Evolutionary conservation across 2,113 vertebrate genomes (phyloP), one percentile per base, ranked within the genome.

Genomic region (Thunnus thynnus): DNA sequence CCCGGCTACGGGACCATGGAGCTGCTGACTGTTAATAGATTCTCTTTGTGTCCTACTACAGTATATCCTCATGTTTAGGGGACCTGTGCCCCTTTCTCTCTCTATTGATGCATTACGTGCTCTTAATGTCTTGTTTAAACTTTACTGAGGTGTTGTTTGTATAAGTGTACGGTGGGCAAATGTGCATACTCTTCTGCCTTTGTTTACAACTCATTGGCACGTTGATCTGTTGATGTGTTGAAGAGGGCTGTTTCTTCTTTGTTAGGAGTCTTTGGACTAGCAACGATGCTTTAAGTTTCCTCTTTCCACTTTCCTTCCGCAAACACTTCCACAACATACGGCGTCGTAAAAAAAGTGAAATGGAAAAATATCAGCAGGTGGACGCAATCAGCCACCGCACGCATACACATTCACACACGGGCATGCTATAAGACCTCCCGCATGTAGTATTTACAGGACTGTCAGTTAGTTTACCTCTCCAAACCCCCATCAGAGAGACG

Each of bases 1-100:
- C 89, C 76, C 56, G 3, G 67, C 86, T 84, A 58, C 30, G 71
- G 83, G 85, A 91, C 91, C 83, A 92, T 91, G 90, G 82, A 93
- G 82, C 84, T 93, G 90, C 84, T 84, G 92, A 93, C 93, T 93
- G 91, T 92, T 94, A 91, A 81, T 87, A 84, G 82, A 91, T 86
- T 79, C 68, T 91, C 65, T 86, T 84, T 86, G 78, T 92, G 82
- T 91, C 89, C 88, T 82, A 76, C 72, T 88, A 67, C 61, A 84
- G 58, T 92, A 80, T 85, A 83, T 86, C 81, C 82, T 87, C 86
- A 75, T 86, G 87, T 84, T 80, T 30, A 80, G 77, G 83, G 83
- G 82, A 75, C 46, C 22, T 18, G 55, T 0, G 44, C 46, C 85
- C 72, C 86, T 71, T 57, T 78, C 57, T 68, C 67, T 87, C 83